phyloP scores from a whole-genome alignment of 2,113 vertebrate species.

The Chlamydotis undulata region DNA sequence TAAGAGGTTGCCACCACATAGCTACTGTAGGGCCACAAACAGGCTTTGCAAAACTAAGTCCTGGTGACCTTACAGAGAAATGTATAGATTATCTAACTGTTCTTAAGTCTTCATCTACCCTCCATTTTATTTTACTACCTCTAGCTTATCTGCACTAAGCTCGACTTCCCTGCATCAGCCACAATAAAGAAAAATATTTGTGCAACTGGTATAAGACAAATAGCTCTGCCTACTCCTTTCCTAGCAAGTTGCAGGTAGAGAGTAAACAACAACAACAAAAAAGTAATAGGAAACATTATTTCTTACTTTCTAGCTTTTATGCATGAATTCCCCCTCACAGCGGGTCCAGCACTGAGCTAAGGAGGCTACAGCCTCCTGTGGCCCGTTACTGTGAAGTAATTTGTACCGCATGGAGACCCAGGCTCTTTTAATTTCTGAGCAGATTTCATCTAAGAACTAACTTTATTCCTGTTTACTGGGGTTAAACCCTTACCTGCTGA shows the following conservation, averaged over 20 bases:
- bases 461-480: neutral
- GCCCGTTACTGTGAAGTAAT: neutral
- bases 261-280: neutral
- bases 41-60: neutral
- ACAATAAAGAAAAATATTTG: neutral
- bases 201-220: neutral
- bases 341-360: neutral
- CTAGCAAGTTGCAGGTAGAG: neutral
- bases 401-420: neutral
- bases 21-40: neutral
- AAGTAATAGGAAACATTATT: neutral
- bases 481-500: neutral
- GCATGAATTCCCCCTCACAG: neutral
- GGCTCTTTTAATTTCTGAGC: neutral
- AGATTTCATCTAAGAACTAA: neutral
- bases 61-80: neutral
- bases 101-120: neutral
- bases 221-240: neutral
- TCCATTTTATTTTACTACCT: neutral
- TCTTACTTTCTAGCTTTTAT: neutral
- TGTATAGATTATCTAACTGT: rapidly evolving
- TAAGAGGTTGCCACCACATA: neutral
- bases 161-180: neutral
- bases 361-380: neutral
- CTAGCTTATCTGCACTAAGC: neutral